phyloP scores from a whole-genome alignment of 2,888 invertebrate genomes.

The Lepetodrilus schrolli region DNA sequence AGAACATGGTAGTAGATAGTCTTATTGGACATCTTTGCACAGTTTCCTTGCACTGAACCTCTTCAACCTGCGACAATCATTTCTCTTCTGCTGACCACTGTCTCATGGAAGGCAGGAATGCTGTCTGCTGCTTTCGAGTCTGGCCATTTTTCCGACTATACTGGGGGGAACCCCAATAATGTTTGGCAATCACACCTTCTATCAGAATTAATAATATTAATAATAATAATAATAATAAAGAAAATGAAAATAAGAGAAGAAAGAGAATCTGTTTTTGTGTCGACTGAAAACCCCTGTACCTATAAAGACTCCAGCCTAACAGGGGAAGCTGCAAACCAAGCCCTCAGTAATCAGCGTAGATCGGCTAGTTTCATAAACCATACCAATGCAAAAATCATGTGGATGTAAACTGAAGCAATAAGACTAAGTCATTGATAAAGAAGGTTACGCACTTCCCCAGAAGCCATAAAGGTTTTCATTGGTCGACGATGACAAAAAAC shows the following conservation, averaged over 20 bases:
- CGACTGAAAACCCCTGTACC: conserved; percentile 16
- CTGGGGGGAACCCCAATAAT: conserved; percentile 6
- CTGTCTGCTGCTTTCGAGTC: background rate
- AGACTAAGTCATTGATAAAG: conserved; percentile 27
- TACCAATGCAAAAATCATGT: conserved; percentile 22
- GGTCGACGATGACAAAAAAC: conserved; percentile 18
- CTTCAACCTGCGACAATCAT: no score
- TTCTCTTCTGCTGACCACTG: no score
- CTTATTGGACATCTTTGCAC: no score
- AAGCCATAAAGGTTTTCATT: conserved; percentile 10
- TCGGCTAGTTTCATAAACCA: conserved; percentile 21
- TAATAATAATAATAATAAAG: no score
- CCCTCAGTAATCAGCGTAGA: conserved; percentile 8
- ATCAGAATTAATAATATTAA: conserved; percentile 5
- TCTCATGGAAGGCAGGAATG: no score
- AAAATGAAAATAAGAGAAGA: conserved; percentile 5
- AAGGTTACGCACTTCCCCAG: conserved; percentile 30
- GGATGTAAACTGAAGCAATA: conserved; percentile 26
- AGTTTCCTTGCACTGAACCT: no score
- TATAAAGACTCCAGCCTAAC: conserved; percentile 13
- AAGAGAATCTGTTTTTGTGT: conserved; percentile 6
- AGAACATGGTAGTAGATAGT: no score
- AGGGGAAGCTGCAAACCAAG: conserved; percentile 8
- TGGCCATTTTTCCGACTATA: conserved; percentile 15
- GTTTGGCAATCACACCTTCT: background rate